A percentile compares a stretch with the other conserved stretches of the same genome.
These are phyloP conservation scores for Pseudococcus jackbeardsleyi DNA, from an alignment of 2,888 invertebrate species.

Conservation along the genomic window DNA sequence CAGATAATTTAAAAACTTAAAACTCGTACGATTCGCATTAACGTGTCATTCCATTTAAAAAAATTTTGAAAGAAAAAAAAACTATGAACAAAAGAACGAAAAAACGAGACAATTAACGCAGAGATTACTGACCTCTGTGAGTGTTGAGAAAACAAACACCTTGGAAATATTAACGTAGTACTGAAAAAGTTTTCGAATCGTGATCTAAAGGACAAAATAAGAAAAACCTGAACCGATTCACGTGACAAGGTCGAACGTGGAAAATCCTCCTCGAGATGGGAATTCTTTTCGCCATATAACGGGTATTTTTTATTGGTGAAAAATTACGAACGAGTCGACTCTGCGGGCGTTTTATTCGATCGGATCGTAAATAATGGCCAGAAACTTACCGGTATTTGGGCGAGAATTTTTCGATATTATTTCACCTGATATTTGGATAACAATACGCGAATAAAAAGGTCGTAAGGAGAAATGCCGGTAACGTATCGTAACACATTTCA, in stretches of 20 bases:
- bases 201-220: background rate
- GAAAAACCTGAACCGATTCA: slow-evolving; percentile 21
- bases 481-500: background rate
- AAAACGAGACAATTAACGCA: slow-evolving; percentile 17
- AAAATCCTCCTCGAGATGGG: background rate
- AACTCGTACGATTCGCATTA: slow-evolving; percentile 46
- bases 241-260: slow-evolving; percentile 42
- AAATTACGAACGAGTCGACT: slow-evolving; percentile 16
- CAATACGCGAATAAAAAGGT: slow-evolving; percentile 40
- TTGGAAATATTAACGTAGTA: background rate
- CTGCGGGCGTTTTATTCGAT: background rate
- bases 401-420: slow-evolving; percentile 12
- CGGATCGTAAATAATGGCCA: background rate
- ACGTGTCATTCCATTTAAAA: slow-evolving; percentile 14
- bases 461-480: background rate
- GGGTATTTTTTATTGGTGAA: background rate
- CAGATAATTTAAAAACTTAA: slow-evolving; percentile 34
- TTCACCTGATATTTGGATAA: background rate
- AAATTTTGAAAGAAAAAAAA: background rate
- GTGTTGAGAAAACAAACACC: background rate
- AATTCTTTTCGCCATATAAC: slow-evolving; percentile 10
- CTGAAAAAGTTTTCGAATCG: slow-evolving; percentile 2
- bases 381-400: background rate
- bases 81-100: background rate
- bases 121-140: background rate